Base-by-base conservation (phyloP, 2,797 vertebrate species). In the Sebastes cheni region DNA sequence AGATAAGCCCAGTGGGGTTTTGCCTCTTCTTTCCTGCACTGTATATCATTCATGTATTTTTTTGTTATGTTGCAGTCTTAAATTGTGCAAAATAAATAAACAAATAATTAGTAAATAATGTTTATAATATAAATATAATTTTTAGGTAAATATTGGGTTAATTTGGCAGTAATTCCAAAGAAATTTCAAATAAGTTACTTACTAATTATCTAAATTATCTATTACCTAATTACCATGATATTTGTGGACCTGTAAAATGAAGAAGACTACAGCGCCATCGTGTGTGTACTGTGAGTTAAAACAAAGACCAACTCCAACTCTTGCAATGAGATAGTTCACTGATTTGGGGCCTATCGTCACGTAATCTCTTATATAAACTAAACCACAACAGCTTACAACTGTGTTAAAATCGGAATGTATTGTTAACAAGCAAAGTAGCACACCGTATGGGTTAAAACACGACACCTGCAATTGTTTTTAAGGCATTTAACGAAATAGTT, bases 181-280 rank as follows among this genome's bases (percentile, higher is more conserved):
- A 42, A 42, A 42, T 42, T 42, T 42, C 39, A 42, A 42, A 42
- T 42, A 42, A 2, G 0, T 0, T 42, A 42, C 39, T 42, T 42
- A 42, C 14, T 3, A 16, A 42, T 42, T 42, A 42, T 42, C 39
- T 36, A 36, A 36, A 36, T 36, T 0, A 36, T 36, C 36, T 36
- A 36, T 36, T 36, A 16, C 39, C 39, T 42, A 42, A 42, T 42
- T 42, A 16, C 14, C 39, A 42, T 39, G 36, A 39, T 20, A 20
- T 50, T 2, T 52, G 50, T 20, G 50, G 50, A 46, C 18, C 50
- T 52, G 50, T 52, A 20, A 52, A 20, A 20, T 52, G 18, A 66
- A 36, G 55, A 27, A 27, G 25, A 68, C 60, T 7, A 56, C 7
- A 71, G 76, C 68, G 71, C 79, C 85, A 84, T 67, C 81, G 0